phyloP scores from a whole-genome alignment of 2,797 vertebrate species.

The Erethizon dorsatum region DNA sequence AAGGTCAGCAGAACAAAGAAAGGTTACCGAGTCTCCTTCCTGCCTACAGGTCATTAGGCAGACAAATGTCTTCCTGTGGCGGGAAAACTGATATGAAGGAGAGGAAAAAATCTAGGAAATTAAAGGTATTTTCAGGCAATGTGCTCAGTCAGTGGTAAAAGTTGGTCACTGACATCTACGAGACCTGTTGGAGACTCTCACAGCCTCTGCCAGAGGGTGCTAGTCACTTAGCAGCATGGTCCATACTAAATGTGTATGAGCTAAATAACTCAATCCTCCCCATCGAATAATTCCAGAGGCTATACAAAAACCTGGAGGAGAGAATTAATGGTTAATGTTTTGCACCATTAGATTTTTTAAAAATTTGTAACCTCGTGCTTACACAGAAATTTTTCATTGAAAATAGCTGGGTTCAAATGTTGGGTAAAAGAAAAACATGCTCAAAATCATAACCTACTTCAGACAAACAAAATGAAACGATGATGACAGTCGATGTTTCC shows the following conservation, averaged over 20 bases:
- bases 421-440: not conserved
- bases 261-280: not conserved
- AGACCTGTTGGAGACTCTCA: slow-evolving; percentile 35
- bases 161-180: not conserved
- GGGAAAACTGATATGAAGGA: slow-evolving; percentile 56
- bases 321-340: slow-evolving; percentile 61
- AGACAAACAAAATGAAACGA: slow-evolving; percentile 18
- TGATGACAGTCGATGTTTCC: not conserved
- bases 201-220: not conserved
- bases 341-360: slow-evolving; percentile 23
- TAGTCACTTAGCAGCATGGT: slow-evolving; percentile 47
- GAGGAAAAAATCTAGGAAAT: slow-evolving; percentile 61
- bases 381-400: slow-evolving; percentile 65
- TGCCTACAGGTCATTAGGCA: slow-evolving; percentile 61
- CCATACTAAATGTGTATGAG: not conserved
- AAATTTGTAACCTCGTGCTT: slow-evolving; percentile 4
- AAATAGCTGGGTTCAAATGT: slow-evolving; percentile 58
- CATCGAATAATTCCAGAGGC: slow-evolving; percentile 45
- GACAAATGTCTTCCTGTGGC: slow-evolving; percentile 72
- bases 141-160: not conserved
- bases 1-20: slow-evolving; percentile 70
- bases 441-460: not conserved
- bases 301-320: not conserved
- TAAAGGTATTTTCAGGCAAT: slow-evolving; percentile 63
- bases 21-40: slow-evolving; percentile 54